Evolutionary conservation across 2,113 vertebrate species (phyloP).

Genomic region (Zapornia atra): DNA sequence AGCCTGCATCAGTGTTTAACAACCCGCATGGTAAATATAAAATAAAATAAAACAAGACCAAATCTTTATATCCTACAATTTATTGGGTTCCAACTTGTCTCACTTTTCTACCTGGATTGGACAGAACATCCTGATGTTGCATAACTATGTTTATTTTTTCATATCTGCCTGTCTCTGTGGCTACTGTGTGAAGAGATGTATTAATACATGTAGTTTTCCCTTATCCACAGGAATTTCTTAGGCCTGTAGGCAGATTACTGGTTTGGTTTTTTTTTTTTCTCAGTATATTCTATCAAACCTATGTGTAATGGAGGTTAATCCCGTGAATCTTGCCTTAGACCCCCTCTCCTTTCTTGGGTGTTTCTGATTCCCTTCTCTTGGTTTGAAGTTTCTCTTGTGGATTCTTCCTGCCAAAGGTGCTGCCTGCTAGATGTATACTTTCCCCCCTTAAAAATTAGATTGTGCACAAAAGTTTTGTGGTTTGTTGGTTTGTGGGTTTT

Average conservation of each 20-base stretch:
- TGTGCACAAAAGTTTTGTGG: background rate
- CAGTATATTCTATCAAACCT: background rate
- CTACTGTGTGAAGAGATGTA: background rate
- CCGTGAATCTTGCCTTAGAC: background rate
- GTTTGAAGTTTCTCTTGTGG: background rate
- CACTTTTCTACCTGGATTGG: background rate
- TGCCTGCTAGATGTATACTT: background rate
- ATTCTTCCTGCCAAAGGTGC: background rate
- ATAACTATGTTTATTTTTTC: background rate
- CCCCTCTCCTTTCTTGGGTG: accelerated
- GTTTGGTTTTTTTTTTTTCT: background rate
- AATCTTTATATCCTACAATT: background rate
- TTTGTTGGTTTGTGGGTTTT: too few relatives aligned
- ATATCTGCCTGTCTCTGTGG: background rate
- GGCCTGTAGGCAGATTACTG: background rate
- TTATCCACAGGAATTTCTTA: background rate
- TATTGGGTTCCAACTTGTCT: background rate
- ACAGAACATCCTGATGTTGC: background rate
- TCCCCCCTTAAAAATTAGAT: background rate
- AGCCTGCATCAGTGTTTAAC: background rate
- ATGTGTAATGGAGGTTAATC: background rate
- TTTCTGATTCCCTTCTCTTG: background rate
- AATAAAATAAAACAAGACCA: background rate
- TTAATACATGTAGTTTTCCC: background rate
- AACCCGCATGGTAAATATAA: background rate